Percentiles rank a stretch among this genome's conserved stretches.
These are phyloP conservation scores for Onychostruthus taczanowskii DNA, from an alignment of 2,113 vertebrate species.

Conservation along the genomic window DNA sequence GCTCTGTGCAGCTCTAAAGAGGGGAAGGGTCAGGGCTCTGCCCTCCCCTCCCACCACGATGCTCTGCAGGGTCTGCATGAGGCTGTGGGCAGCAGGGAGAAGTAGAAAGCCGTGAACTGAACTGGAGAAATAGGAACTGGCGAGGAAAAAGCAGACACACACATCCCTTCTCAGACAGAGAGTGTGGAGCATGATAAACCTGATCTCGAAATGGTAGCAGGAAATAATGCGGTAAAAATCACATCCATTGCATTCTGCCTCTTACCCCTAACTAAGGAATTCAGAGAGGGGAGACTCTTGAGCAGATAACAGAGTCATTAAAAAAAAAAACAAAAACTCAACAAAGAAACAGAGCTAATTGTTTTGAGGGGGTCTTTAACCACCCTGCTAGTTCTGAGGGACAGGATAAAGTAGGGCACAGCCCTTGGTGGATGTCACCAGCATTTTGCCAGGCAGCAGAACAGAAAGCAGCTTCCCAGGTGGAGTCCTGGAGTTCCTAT, in stretches of 20 bases:
- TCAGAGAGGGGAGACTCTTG: neutral
- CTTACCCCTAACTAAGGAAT: neutral
- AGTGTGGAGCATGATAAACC: rapidly evolving
- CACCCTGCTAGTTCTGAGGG: neutral
- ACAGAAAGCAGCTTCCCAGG: neutral
- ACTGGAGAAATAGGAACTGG: neutral
- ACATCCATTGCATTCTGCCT: neutral
- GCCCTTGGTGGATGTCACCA: neutral
- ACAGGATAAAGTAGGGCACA: neutral
- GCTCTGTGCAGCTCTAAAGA: neutral
- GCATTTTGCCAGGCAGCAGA: neutral
- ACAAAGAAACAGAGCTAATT: neutral
- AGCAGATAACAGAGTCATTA: neutral
- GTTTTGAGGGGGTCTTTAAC: neutral
- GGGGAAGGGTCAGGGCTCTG: neutral
- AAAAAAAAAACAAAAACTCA: neutral
- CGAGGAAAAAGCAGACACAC: neutral
- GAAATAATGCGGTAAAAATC: neutral
- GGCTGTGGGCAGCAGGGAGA: neutral
- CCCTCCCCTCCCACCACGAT: neutral
- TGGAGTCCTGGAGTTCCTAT: neutral
- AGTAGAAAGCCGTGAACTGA: neutral
- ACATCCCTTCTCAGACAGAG: neutral
- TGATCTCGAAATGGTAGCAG: neutral
- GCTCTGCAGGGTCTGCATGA: neutral